A percentile compares a stretch with the other conserved stretches of the same genome.
Evolutionary conservation across 2,888 invertebrate species (phyloP).

Genomic region (Sminthurinus aureus): DNA sequence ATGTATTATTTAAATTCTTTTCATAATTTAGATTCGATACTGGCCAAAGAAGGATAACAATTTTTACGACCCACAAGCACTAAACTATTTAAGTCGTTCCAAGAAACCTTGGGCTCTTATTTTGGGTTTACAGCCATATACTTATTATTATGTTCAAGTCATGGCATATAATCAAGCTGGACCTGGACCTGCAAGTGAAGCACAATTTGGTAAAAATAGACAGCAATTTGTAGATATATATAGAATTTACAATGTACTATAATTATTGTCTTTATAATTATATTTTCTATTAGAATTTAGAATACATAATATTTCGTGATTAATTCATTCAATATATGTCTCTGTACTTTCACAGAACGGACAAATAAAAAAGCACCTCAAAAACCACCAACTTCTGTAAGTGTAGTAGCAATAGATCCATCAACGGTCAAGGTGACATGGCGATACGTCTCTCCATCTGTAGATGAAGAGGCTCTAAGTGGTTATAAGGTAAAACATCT

Average conservation of each 20-base stretch:
- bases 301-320: not conserved
- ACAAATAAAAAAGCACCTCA: slow-evolving; percentile 92
- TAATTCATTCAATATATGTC: not conserved
- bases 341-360: slow-evolving; percentile 69
- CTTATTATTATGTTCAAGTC: slow-evolving; percentile 90
- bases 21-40: slow-evolving; percentile 78
- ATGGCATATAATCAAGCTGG: slow-evolving; percentile 97
- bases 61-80: slow-evolving; percentile 64
- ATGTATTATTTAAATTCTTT: slow-evolving; percentile 36
- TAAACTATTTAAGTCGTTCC: slow-evolving; percentile 85
- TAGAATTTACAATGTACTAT: not conserved
- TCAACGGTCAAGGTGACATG: slow-evolving; percentile 88
- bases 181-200: slow-evolving; percentile 94
- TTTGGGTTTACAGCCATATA: slow-evolving; percentile 91
- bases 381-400: slow-evolving; percentile 92
- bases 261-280: not conserved
- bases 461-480: slow-evolving; percentile 90
- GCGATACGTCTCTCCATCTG: slow-evolving; percentile 90
- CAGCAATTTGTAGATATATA: not conserved
- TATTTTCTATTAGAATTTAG: slow-evolving; percentile 40
- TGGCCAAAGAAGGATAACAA: slow-evolving; percentile 83
- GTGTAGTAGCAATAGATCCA: slow-evolving; percentile 82
- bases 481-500: slow-evolving; percentile 80
- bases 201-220: slow-evolving; percentile 71
- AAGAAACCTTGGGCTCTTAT: slow-evolving; percentile 87